A percentile compares a stretch with the other conserved stretches of the same genome.
Evolutionary conservation across 2,888 invertebrate genomes (phyloP).

Genomic region (Elmis aenea): DNA sequence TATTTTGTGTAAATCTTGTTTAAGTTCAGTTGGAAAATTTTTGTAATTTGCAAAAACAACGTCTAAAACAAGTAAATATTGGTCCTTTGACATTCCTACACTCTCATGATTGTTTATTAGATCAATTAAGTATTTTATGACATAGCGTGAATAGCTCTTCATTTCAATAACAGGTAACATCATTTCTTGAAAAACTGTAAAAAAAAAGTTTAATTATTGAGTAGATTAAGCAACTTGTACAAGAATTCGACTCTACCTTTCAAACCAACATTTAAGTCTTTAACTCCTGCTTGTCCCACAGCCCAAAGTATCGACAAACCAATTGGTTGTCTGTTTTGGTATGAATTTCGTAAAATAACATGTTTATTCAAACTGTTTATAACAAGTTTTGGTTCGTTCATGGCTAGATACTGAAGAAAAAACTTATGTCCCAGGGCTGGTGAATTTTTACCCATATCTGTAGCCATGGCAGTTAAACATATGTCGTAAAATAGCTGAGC

Average conservation of each 20-base stretch:
- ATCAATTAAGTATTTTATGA: conserved; percentile 57
- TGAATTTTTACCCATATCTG: conserved; percentile 66
- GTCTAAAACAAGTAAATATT: conserved; percentile 59
- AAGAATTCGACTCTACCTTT: conserved; percentile 52
- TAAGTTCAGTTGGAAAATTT: conserved; percentile 52
- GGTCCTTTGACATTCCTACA: conserved; percentile 42
- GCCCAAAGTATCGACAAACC: conserved; percentile 72
- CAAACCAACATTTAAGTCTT: conserved; percentile 60
- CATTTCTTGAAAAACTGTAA: conserved; percentile 68
- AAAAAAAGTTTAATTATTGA: too few species aligned
- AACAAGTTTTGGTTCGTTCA: conserved; percentile 60
- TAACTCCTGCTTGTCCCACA: conserved; percentile 66
- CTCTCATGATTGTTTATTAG: conserved; percentile 36
- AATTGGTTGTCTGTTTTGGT: conserved; percentile 69
- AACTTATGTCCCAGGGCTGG: conserved; percentile 65
- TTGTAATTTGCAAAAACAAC: conserved; percentile 55
- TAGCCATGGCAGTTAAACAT: conserved; percentile 63
- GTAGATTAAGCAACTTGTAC: conserved; percentile 1
- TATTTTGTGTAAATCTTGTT: conserved; percentile 52
- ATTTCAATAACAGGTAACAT: conserved; percentile 68
- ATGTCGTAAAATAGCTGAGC: conserved; percentile 66
- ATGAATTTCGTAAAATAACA: conserved; percentile 62
- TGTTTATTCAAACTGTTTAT: conserved; percentile 58
- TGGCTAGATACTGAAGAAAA: conserved; percentile 64
- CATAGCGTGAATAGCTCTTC: conserved; percentile 64